Evolutionary conservation across 2,888 invertebrate species (phyloP).

Genomic region (Phyllotreta cruciferae): DNA sequence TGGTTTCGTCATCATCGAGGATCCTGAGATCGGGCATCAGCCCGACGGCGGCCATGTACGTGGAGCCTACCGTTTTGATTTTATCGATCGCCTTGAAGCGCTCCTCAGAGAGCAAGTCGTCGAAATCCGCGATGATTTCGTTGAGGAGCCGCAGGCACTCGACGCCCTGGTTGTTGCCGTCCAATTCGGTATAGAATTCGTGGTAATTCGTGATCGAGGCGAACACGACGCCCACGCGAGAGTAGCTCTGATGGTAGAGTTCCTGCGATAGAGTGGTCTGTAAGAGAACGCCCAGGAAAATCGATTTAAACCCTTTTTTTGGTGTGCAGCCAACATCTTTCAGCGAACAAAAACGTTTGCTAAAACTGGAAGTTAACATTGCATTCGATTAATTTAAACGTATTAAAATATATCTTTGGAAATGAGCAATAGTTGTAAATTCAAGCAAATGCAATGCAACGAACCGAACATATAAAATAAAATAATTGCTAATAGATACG

Average conservation of each 20-base stretch:
- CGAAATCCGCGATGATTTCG: slow-evolving; percentile 93
- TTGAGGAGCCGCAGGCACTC: slow-evolving; percentile 88
- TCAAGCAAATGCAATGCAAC: too few species aligned
- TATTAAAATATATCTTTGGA: neutral
- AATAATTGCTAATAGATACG: slow-evolving; percentile 16
- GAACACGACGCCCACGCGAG: slow-evolving; percentile 89
- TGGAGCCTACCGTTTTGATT: slow-evolving; percentile 92
- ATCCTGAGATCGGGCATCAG: slow-evolving; percentile 82
- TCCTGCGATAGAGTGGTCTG: slow-evolving; percentile 76
- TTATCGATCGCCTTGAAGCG: slow-evolving; percentile 88
- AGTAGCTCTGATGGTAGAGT: slow-evolving; percentile 92
- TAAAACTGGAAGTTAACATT: slow-evolving; percentile 10
- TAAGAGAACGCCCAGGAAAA: slow-evolving; percentile 50
- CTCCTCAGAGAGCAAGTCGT: slow-evolving; percentile 87
- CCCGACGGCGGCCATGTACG: slow-evolving; percentile 93
- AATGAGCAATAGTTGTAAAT: neutral
- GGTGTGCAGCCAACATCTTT: slow-evolving; percentile 51
- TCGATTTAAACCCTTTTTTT: slow-evolving; percentile 37
- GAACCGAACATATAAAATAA: neutral
- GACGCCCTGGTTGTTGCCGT: slow-evolving; percentile 90
- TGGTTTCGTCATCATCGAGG: slow-evolving; percentile 71
- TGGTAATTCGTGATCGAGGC: slow-evolving; percentile 94
- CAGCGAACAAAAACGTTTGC: slow-evolving; percentile 28
- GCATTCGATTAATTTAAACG: slow-evolving; percentile 18
- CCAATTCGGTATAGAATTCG: slow-evolving; percentile 92